These are phyloP conservation scores for Mergus octosetaceus DNA, from an alignment of 2,797 vertebrate genomes.

Conservation along the genomic window DNA sequence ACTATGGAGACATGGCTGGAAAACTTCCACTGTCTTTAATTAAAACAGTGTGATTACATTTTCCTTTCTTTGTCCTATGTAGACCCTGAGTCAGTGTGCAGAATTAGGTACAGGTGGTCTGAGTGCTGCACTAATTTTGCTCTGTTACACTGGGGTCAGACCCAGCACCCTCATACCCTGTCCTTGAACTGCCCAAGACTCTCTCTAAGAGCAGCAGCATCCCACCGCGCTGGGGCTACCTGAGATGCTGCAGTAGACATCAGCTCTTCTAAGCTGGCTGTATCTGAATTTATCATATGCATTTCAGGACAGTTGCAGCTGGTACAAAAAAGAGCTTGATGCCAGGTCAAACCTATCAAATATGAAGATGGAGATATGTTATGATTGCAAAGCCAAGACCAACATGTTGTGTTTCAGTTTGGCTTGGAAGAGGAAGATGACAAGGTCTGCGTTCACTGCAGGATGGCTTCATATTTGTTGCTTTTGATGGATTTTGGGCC, in stretches of 20 bases:
- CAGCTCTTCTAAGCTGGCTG: not conserved
- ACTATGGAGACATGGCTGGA: not conserved
- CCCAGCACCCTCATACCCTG: accelerated
- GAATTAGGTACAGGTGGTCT: accelerated
- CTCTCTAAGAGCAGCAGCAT: not conserved
- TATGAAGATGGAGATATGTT: accelerated
- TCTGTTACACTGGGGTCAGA: not conserved
- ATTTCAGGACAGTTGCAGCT: not conserved
- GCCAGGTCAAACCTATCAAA: not conserved
- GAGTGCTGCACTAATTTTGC: not conserved
- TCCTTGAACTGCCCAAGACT: not conserved
- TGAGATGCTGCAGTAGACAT: not conserved
- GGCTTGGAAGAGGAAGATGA: not conserved
- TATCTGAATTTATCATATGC: not conserved
- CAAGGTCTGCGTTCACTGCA: not conserved
- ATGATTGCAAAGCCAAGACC: not conserved
- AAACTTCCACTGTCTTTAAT: constrained; percentile 48
- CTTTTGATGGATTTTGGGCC: not conserved
- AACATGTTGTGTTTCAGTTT: not conserved
- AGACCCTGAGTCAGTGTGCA: not conserved
- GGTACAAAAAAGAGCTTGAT: not conserved
- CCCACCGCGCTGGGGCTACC: not conserved
- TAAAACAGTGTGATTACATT: constrained; percentile 24
- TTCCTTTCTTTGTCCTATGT: not conserved
- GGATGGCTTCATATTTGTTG: not conserved